Percentiles rank a stretch among this genome's conserved stretches.
Conservation (phyloP, 2,797 vertebrate genomes). For the Vireo griseus region DNA sequence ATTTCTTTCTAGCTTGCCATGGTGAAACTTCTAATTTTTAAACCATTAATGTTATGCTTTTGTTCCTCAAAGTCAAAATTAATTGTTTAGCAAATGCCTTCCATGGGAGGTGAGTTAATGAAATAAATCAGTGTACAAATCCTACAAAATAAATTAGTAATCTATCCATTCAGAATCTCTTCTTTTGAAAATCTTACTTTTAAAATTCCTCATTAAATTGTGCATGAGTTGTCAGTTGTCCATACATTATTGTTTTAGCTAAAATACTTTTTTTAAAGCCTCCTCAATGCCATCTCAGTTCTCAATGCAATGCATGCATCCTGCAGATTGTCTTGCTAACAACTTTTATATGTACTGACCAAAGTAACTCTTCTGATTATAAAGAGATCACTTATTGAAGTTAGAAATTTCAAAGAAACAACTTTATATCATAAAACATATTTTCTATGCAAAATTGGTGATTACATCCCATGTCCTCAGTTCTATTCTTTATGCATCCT, state of each 20-base stretch:
- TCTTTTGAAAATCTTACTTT: background rate
- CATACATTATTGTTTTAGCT: background rate
- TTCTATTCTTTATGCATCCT: background rate
- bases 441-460: background rate
- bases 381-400: background rate
- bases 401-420: slow-evolving; percentile 5
- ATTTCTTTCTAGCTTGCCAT: slow-evolving; percentile 38
- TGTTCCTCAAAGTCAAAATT: slow-evolving; percentile 23
- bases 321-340: background rate
- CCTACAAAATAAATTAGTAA: background rate
- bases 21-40: slow-evolving; percentile 45
- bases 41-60: background rate
- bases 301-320: background rate
- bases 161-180: background rate
- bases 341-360: background rate
- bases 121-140: background rate
- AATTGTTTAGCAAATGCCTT: background rate
- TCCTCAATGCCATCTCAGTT: background rate
- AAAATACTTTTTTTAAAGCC: background rate
- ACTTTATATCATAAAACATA: background rate
- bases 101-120: background rate
- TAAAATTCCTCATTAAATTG: background rate
- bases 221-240: background rate
- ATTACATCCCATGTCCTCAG: background rate
- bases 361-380: background rate